Base-by-base conservation (phyloP, 2,888 invertebrate genomes). In the Trichogramma dendrolimi region DNA sequence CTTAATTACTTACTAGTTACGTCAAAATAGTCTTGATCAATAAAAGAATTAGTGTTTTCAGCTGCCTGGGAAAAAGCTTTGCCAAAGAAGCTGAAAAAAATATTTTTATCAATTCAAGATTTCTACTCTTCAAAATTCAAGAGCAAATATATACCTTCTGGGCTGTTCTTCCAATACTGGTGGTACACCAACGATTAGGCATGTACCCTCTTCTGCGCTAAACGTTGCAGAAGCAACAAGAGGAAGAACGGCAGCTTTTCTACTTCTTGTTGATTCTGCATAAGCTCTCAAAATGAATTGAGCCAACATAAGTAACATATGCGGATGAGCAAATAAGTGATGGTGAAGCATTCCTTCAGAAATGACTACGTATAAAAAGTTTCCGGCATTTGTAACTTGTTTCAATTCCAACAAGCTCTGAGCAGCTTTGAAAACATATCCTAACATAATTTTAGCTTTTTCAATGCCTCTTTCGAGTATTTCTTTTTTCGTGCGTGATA, bases 41-140 rank as follows among this genome's bases (percentile, higher is more conserved):
- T 85, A 4, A 84, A 80, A 40, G 86, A 86, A 56, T 87, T 86
- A 69, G 90, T 87, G 70, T 86, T 86, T 46, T 86, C 83, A 0
- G 92, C 92, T 8, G 94, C 93, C 76, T 94, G 91, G 76, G 92
- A 92, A 79, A 96, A 97, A 0, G 95, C 96, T 72, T 92, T 92
- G 38, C 95, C 95, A 80, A 96, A 96, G 70, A 96, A 84, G 80
- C 89, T 89, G 79, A 39, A 82, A 71, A 55, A 50, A 80, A 61
- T 61, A 44, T 49, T 42, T n/a, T 57, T 42, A 14, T 49, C 55
- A 27, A 48, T 54, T 44, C 4, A 10, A 55, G 40, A 52, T 39
- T 55, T 55, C 6, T 46, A 58, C 6, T 54, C 41, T 55, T n/a
- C 5, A 60, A 40, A 48, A 53, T 53, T 48, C 48, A 60, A 41